Percentiles rank a stretch among this genome's conserved stretches.
These are phyloP conservation scores for Montipora efflorescens DNA, from an alignment of 64 coral and sea anemone genomes.

Conservation along the genomic window DNA sequence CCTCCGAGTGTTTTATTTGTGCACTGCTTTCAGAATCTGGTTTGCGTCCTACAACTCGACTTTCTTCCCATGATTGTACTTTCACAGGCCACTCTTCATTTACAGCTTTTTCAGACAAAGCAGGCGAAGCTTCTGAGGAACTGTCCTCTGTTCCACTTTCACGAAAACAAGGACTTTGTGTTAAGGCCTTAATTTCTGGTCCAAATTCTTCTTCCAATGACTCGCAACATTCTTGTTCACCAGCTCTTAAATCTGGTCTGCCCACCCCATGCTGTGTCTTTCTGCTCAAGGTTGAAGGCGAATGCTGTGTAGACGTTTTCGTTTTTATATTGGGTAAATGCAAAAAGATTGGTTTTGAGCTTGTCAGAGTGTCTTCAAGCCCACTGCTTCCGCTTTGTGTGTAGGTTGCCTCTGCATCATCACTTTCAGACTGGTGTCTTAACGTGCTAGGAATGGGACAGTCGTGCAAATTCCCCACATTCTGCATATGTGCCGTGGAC, in stretches of 20 bases:
- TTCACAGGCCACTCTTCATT: not conserved
- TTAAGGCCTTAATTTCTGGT: not conserved
- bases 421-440: not conserved
- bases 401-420: not conserved
- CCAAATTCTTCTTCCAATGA: not conserved
- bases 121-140: not conserved
- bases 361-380: not conserved
- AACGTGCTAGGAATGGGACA: not conserved
- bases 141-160: not conserved
- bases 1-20: not conserved
- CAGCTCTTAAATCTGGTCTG: not conserved
- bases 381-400: not conserved
- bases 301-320: conserved; percentile 1
- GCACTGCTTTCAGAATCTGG: not conserved
- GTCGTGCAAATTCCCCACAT: not conserved
- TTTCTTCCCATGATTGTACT: not conserved
- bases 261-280: not conserved
- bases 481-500: not conserved
- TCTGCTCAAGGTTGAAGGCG: conserved; percentile 42
- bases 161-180: not conserved
- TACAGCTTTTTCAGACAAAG: too few relatives aligned
- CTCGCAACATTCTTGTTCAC: conserved; percentile 3
- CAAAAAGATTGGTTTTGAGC: not conserved
- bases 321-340: not conserved
- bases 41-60: not conserved